A percentile compares a stretch with the other conserved stretches of the same genome.
These are phyloP conservation scores for Apoda limacodes DNA, from an alignment of 2,888 invertebrate genomes.

Conservation along the genomic window DNA sequence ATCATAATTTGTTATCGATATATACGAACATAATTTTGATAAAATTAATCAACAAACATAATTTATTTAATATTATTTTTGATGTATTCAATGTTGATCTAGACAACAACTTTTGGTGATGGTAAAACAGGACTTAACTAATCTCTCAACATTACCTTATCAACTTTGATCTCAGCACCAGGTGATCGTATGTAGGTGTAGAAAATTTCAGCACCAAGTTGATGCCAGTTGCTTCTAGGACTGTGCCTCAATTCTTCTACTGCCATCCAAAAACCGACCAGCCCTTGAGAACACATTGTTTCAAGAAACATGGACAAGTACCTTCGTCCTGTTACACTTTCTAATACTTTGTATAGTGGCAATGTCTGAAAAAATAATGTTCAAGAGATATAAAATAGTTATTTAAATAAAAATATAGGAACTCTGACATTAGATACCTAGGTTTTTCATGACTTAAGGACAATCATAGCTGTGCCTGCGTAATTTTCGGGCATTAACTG, in stretches of 20 bases:
- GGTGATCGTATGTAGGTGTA: conserved; percentile 88
- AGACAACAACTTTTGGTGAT: too few relatives aligned
- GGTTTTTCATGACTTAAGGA: too few relatives aligned
- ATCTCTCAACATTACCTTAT: conserved; percentile 64
- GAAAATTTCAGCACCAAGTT: conserved; percentile 91
- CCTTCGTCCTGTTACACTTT: conserved; percentile 82
- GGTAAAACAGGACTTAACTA: background rate
- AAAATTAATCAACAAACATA: too few relatives aligned
- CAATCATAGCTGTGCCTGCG: too few relatives aligned
- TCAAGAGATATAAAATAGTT: too few relatives aligned
- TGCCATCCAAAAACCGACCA: conserved; percentile 88
- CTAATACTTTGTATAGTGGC: conserved; percentile 78
- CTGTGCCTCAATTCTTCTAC: conserved; percentile 85
- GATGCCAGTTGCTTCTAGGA: conserved; percentile 83
- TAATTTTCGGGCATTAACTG: too few relatives aligned
- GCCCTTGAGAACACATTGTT: conserved; percentile 84
- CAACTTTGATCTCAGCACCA: conserved; percentile 84
- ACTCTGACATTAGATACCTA: too few relatives aligned
- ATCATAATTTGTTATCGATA: too few relatives aligned
- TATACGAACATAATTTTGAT: too few relatives aligned
- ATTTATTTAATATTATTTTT: too few relatives aligned
- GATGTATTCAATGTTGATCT: too few relatives aligned
- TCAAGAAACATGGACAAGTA: conserved; percentile 86
- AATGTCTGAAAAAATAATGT: conserved; percentile 75
- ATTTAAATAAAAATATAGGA: too few relatives aligned